A percentile compares a stretch with the other conserved stretches of the same genome.
Conservation (phyloP, 30 jellyfish, hydroid and myxozoan genomes). For the Catostylus mosaicus region DNA sequence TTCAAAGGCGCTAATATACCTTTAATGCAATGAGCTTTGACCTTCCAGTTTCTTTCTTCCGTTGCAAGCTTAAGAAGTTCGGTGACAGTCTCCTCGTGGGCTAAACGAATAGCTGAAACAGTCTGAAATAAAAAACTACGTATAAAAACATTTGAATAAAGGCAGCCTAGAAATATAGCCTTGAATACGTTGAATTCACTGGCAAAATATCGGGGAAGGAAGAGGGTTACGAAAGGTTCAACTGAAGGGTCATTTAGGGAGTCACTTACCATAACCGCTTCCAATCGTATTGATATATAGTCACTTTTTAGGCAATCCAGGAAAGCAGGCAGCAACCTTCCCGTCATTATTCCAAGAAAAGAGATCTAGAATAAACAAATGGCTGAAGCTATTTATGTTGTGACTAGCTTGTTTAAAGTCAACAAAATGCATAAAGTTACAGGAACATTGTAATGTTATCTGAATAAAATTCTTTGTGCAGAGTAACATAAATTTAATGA, state of each 20-base stretch:
- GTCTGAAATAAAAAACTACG: slow-evolving; percentile 35
- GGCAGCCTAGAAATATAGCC: too few species aligned
- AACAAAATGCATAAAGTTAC: too few species aligned
- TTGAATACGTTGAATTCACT: too few species aligned
- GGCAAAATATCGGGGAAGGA: too few species aligned
- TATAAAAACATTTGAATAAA: too few species aligned
- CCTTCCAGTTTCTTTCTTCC: slow-evolving; percentile 78
- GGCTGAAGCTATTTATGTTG: too few species aligned
- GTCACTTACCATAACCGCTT: slow-evolving; percentile 71
- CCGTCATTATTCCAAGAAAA: slow-evolving; percentile 78
- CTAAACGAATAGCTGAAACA: slow-evolving; percentile 56
- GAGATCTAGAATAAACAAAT: slow-evolving; percentile 49
- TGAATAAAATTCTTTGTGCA: too few species aligned
- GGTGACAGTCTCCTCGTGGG: slow-evolving; percentile 33
- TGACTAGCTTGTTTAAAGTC: too few species aligned
- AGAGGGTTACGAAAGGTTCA: too few species aligned
- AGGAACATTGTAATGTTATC: too few species aligned
- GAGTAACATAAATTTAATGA: too few species aligned
- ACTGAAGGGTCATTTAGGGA: neutral
- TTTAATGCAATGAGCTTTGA: slow-evolving; percentile 69
- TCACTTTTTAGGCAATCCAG: slow-evolving; percentile 55
- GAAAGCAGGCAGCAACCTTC: slow-evolving; percentile 61
- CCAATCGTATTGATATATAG: slow-evolving; percentile 57
- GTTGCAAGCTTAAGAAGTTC: slow-evolving; percentile 52
- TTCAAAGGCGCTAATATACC: slow-evolving; percentile 5